Evolutionary conservation across 2,888 invertebrate genomes (phyloP).

Genomic region (Heliconius ethilla): DNA sequence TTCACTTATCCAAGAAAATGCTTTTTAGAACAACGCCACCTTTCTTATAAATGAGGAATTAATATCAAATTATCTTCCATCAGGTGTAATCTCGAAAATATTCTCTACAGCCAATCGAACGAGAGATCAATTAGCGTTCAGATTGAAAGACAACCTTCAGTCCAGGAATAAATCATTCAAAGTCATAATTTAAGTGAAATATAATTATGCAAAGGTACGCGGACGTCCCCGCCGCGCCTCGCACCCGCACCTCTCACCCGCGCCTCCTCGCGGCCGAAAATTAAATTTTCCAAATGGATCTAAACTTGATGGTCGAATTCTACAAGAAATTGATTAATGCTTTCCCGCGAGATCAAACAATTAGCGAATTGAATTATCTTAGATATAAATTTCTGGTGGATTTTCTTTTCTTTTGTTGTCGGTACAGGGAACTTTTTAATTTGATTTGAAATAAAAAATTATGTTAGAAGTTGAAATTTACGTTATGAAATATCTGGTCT

Average conservation of each 20-base stretch:
- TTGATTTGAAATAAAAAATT: conserved; percentile 39
- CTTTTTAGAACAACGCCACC: background rate
- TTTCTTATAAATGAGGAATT: background rate
- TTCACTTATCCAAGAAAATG: background rate
- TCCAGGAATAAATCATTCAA: conserved; percentile 67
- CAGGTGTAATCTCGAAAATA: background rate
- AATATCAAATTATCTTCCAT: background rate
- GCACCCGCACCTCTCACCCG: conserved; percentile 37
- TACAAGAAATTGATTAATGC: conserved; percentile 76
- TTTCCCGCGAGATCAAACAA: conserved; percentile 66
- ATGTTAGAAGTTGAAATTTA: conserved; percentile 35
- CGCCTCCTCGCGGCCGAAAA: conserved; percentile 52
- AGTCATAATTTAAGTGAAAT: conserved; percentile 70
- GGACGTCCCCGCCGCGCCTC: conserved; percentile 48
- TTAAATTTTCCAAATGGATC: conserved; percentile 74
- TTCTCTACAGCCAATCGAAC: conserved; percentile 10
- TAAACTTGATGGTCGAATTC: conserved; percentile 68
- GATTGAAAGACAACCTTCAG: conserved; percentile 52
- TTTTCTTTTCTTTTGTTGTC: conserved; percentile 43
- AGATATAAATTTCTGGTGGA: conserved; percentile 50
- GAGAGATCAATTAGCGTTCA: conserved; percentile 35
- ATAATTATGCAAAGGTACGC: conserved; percentile 63
- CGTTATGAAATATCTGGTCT: conserved; percentile 39
- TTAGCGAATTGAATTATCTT: conserved; percentile 71
- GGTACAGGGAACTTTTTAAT: conserved; percentile 45